Evolutionary conservation across 2,888 invertebrate genomes (phyloP).

Genomic region (Lycophotia porphyrea): DNA sequence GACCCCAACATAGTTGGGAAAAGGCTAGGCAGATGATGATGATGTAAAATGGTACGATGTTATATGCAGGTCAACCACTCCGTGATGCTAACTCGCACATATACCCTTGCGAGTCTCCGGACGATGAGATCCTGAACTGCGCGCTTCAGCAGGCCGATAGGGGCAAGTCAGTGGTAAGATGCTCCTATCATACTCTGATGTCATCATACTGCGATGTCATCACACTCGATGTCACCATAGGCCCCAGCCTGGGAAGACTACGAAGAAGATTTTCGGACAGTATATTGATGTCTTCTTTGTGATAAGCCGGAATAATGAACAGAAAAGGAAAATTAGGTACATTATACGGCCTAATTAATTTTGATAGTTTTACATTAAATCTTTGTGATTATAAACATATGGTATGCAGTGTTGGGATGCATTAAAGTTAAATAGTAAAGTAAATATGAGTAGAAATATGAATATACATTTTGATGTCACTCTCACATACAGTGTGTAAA

Average conservation of each 20-base stretch:
- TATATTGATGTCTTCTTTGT: background rate
- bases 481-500: no score
- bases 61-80: constrained; percentile 88
- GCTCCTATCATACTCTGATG: constrained; percentile 26
- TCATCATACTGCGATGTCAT: constrained; percentile 17
- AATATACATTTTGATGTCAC: background rate
- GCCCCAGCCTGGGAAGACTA: constrained; percentile 15
- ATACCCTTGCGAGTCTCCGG: constrained; percentile 88
- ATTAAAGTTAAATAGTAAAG: background rate
- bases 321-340: constrained; percentile 2
- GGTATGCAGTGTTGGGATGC: background rate
- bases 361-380: background rate
- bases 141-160: constrained; percentile 89
- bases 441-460: background rate
- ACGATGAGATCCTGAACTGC: constrained; percentile 91
- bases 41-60: background rate
- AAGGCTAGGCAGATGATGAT: no score
- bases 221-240: constrained; percentile 1
- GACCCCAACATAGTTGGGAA: no score
- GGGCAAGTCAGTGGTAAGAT: constrained; percentile 86
- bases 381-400: background rate
- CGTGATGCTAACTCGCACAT: constrained; percentile 89
- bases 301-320: background rate
- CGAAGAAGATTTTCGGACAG: background rate
- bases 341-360: background rate